These are phyloP conservation scores for Sycobia sp. DNA, from an alignment of 1,140 invertebrate species.

Conservation along the genomic window DNA sequence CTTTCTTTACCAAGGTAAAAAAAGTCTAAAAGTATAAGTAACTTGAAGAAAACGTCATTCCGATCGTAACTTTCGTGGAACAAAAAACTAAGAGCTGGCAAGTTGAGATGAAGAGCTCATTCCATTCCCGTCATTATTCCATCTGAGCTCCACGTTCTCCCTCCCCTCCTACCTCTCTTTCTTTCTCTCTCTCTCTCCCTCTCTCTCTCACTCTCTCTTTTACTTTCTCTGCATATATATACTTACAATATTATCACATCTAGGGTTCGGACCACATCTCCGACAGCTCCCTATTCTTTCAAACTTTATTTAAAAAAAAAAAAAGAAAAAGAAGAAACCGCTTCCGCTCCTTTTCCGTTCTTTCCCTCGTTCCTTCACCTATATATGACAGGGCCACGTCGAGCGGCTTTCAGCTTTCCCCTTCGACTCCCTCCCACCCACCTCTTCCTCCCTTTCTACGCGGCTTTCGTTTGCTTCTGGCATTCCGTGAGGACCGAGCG, in stretches of 20 bases:
- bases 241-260: constrained; percentile 28
- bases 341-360: too few relatives aligned
- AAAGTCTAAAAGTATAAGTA: background rate
- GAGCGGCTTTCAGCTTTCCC: too few relatives aligned
- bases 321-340: too few relatives aligned
- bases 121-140: constrained; percentile 49
- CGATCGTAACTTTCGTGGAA: constrained; percentile 3
- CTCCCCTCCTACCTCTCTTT: constrained; percentile 15
- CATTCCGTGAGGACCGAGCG: too few relatives aligned
- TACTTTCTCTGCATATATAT: too few relatives aligned
- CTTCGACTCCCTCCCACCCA: too few relatives aligned
- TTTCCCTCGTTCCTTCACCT: background rate
- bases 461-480: too few relatives aligned
- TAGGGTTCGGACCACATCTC: constrained; percentile 4
- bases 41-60: background rate
- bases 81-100: background rate
- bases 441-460: too few relatives aligned
- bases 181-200: too few relatives aligned
- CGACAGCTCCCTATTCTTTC: constrained; percentile 43
- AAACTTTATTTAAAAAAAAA: constrained; percentile 55
- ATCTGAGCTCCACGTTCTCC: constrained; percentile 46
- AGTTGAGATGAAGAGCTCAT: constrained; percentile 19
- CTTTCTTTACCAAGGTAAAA: background rate
- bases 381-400: too few relatives aligned
- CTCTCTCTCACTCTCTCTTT: too few relatives aligned